These are phyloP conservation scores for Tetramorium parvispinum DNA, from an alignment of 1,140 invertebrate species.

Conservation along the genomic window DNA sequence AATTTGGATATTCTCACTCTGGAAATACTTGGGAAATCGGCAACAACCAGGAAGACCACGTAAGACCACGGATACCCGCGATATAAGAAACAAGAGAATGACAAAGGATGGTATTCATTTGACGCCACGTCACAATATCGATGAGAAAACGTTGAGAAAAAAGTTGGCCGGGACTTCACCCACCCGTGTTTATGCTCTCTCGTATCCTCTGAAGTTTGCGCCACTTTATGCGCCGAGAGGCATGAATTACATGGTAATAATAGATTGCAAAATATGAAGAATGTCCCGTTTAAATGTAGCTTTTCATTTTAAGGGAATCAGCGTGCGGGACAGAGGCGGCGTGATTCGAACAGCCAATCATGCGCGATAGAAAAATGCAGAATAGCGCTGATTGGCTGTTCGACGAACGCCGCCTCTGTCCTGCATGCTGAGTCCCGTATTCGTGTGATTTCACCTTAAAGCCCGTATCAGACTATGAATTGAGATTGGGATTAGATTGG, in stretches of 20 bases:
- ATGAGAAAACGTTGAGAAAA: neutral
- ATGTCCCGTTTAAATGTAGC: too few relatives aligned
- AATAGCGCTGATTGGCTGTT: too few relatives aligned
- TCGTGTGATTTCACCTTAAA: too few relatives aligned
- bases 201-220: slow-evolving; percentile 29
- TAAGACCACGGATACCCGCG: neutral
- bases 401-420: too few relatives aligned
- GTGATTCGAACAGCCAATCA: too few relatives aligned
- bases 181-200: neutral
- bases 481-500: too few relatives aligned
- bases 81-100: slow-evolving; percentile 1
- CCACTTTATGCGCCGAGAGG: neutral
- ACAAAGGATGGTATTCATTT: neutral
- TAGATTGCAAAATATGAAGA: neutral
- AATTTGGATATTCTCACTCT: neutral
- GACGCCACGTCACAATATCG: neutral
- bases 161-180: slow-evolving; percentile 1
- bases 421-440: too few relatives aligned
- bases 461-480: too few relatives aligned
- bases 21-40: neutral
- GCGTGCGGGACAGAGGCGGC: too few relatives aligned
- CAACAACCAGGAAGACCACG: neutral
- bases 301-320: too few relatives aligned
- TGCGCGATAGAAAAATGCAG: too few relatives aligned
- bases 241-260: neutral